Evolutionary conservation across 2,888 invertebrate species (phyloP).

Genomic region (Teinopalpus imperialis): DNA sequence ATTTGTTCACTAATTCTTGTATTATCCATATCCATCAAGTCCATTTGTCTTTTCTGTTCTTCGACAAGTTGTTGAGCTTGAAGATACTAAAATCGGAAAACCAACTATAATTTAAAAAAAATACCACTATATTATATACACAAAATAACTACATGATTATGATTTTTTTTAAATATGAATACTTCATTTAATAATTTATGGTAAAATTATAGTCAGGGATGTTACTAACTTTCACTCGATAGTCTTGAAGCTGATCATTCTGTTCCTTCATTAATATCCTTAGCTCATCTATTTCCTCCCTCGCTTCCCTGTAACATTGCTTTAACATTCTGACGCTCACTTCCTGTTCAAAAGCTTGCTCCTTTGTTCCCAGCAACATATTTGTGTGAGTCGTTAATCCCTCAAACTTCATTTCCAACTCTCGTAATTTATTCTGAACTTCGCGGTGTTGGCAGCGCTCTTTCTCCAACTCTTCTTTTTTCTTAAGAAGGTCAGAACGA

Average conservation of each 20-base stretch:
- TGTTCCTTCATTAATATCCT: slow-evolving; percentile 84
- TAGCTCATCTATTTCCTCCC: slow-evolving; percentile 81
- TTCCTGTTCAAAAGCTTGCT: slow-evolving; percentile 83
- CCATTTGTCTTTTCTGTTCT: slow-evolving; percentile 86
- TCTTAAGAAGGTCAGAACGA: slow-evolving; percentile 58
- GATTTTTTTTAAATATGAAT: too few species aligned
- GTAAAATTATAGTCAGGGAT: background rate
- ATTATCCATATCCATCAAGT: slow-evolving; percentile 87
- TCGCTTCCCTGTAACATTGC: slow-evolving; percentile 83
- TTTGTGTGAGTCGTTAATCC: slow-evolving; percentile 62
- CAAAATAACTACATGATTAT: too few species aligned
- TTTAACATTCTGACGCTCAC: slow-evolving; percentile 63
- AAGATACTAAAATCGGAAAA: slow-evolving; percentile 64
- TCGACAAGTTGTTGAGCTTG: slow-evolving; percentile 87
- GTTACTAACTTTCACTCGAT: slow-evolving; percentile 82
- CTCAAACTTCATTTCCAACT: slow-evolving; percentile 62
- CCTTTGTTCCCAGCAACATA: slow-evolving; percentile 78
- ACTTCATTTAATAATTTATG: too few species aligned
- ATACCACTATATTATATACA: too few species aligned
- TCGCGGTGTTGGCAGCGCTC: slow-evolving; percentile 82
- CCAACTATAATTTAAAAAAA: too few species aligned
- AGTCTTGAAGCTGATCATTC: slow-evolving; percentile 85
- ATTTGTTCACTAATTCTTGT: slow-evolving; percentile 87
- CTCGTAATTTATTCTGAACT: slow-evolving; percentile 58
- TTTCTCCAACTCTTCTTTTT: slow-evolving; percentile 81